Conservation (phyloP, 1,140 invertebrate species). For the Drosophila teissieri region DNA sequence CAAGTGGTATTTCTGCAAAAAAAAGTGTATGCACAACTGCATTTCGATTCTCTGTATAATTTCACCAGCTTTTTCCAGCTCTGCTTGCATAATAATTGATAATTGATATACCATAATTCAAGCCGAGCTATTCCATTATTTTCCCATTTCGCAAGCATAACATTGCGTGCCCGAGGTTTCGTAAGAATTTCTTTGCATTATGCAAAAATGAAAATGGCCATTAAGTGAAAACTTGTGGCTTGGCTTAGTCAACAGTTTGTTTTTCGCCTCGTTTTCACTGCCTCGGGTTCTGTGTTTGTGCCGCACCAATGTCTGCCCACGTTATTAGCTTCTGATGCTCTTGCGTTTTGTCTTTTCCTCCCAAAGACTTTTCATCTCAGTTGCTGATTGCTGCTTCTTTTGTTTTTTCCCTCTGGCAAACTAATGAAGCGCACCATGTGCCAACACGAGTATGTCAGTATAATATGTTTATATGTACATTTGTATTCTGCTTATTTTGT, state of each 20-base stretch:
- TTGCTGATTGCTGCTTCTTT: slow-evolving; percentile 45
- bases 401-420: slow-evolving; percentile 28
- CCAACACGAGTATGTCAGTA: slow-evolving; percentile 23
- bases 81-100: slow-evolving; percentile 37
- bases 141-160: slow-evolving; percentile 43
- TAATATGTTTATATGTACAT: too few species aligned
- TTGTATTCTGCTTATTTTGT: slow-evolving; percentile 53
- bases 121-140: slow-evolving; percentile 9
- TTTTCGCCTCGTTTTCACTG: slow-evolving; percentile 21
- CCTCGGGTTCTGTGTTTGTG: slow-evolving; percentile 45
- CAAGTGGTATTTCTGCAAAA: neutral
- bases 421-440: slow-evolving; percentile 66
- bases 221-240: slow-evolving; percentile 34
- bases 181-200: slow-evolving; percentile 58
- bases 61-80: slow-evolving; percentile 14
- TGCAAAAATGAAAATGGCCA: slow-evolving; percentile 53
- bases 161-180: slow-evolving; percentile 33
- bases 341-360: slow-evolving; percentile 10
- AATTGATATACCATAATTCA: slow-evolving; percentile 39
- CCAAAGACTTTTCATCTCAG: slow-evolving; percentile 11
- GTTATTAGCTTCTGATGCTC: slow-evolving; percentile 27
- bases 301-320: slow-evolving; percentile 43
- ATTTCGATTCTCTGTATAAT: neutral
- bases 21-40: slow-evolving; percentile 14
- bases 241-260: slow-evolving; percentile 38